Evolutionary conservation across 1,140 invertebrate species (phyloP), one percentile per base, ranked within the genome.

Genomic region (Conus betulinus): DNA sequence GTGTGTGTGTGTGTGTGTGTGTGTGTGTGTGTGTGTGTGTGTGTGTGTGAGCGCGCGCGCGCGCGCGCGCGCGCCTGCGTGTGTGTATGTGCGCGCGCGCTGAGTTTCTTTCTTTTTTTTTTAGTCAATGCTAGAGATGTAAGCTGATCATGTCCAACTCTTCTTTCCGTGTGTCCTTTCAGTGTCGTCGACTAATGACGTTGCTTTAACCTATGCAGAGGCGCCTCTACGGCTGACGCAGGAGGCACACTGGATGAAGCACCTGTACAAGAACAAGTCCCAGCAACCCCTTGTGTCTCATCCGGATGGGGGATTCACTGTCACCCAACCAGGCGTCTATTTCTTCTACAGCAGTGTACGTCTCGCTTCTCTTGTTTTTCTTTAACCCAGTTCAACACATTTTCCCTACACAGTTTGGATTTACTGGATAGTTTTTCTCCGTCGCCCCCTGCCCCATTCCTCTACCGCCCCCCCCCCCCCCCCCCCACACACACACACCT

Each of bases 331-430:
- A 15, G 91, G 91, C 6, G 83, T 91, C 3, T 89, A 91, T 71
- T 89, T 91, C 83, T 39, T 91, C 27, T 91, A 91, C 84, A 78
- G 88, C 71, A 91, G 90, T 74, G 91, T 91, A 89, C 89, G 74
- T 90, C 63, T 79, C 7, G 23, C 78, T n/a, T 83, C 55, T 55
- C 55, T 83, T 83, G 5, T 11, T 23, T 55, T 8, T 60, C 57
- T 15, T 60, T 60, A 15, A 0, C 57, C 15, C 57, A 15, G 8
- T 15, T 60, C 57, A 60, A 60, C 57, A 8, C 8, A 4, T 60
- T 8, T 15, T 60, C 57, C 57, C 8, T 0, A 4, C n/a, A 60
- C 8, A 60, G 15, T 15, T 39, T 39, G 39, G 39, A 60, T 11
- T 11, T 60, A 15, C 57, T 15, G 57, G 0, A 60, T 60, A 15